phyloP scores from a whole-genome alignment of 2,113 vertebrate species.

The Cariama cristata region DNA sequence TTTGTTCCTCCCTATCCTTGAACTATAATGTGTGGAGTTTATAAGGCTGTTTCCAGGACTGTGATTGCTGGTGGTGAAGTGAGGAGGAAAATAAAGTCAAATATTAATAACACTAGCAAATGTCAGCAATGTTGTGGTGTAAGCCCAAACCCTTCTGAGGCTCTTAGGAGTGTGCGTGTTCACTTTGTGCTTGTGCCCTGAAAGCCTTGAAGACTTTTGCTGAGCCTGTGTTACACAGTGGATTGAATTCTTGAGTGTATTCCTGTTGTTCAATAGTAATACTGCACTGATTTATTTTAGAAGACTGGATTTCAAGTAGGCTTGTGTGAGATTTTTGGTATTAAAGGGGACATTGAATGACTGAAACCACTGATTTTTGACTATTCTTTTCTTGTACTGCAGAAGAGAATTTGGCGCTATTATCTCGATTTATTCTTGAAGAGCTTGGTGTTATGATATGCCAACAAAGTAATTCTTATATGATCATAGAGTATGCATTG shows the following conservation, averaged over 20 bases:
- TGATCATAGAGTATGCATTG: neutral
- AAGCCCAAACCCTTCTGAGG: neutral
- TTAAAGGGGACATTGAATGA: neutral
- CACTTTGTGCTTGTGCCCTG: neutral
- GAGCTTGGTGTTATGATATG: neutral
- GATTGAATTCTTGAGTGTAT: neutral
- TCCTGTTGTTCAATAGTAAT: neutral
- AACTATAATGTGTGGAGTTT: neutral
- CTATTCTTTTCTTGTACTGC: neutral
- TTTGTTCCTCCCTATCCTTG: conserved; percentile 13
- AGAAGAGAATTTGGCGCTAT: neutral
- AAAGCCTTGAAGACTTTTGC: neutral
- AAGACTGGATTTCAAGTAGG: neutral
- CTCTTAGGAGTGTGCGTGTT: accelerated
- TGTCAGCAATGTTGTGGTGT: neutral
- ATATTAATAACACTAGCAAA: neutral
- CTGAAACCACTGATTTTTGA: neutral
- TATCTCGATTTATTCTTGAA: neutral
- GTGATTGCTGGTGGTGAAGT: neutral
- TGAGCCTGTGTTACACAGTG: neutral
- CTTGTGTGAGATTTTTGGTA: neutral
- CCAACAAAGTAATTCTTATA: neutral
- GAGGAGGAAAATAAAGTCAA: neutral
- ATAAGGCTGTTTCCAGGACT: neutral
- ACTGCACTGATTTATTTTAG: neutral